Evolutionary conservation across 2,113 vertebrate genomes (phyloP), one percentile per base, ranked within the genome.

Genomic region (Hemicordylus capensis): DNA sequence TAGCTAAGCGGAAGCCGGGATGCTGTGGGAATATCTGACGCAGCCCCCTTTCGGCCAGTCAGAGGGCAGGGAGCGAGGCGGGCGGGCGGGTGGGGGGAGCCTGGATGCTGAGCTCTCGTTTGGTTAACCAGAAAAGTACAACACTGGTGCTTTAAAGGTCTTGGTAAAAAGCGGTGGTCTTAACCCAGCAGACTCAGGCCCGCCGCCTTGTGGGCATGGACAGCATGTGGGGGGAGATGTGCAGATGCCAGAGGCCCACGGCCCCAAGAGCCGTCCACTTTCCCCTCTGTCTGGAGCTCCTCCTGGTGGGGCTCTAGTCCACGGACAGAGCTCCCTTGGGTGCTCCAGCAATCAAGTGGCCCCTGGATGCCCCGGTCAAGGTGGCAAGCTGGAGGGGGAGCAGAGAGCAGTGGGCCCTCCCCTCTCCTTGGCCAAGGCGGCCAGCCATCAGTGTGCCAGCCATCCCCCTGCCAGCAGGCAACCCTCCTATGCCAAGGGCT

Each of bases 401-500:
- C 19, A 11, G 58, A 44, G 6, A 39, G 12, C 51, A 5, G 0
- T 17, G 6, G 76, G 44, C 44, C 6, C 34, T 59, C 31, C 58
- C 22, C 31, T 24, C 2, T 15, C 37, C 42, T 37, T 11, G 15
- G 80, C 87, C 77, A 20, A 3, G 1, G 7, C 8, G 26, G 34
- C 34, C 42, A 20, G 9, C 6, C 48, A 54, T 28, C 66, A 56
- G 34, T 12, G 44, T 44, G 51, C 19, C 69, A n/a, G 24, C 31
- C 3, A 70, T 87, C 87, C 75, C 34, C 0, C 7, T 80, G 92
- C 94, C 17, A n/a, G n/a, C n/a, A 8, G 58, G 34, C 48, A 12
- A 20, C 75, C 6, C 14, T n/a, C 56, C 84, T 98, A 98, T 93
- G 97, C 95, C 1, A 96, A 96, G 83, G 98, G 96, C 78, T 97